Conservation (phyloP, 2,113 vertebrate species). For the Galeopterus variegatus region DNA sequence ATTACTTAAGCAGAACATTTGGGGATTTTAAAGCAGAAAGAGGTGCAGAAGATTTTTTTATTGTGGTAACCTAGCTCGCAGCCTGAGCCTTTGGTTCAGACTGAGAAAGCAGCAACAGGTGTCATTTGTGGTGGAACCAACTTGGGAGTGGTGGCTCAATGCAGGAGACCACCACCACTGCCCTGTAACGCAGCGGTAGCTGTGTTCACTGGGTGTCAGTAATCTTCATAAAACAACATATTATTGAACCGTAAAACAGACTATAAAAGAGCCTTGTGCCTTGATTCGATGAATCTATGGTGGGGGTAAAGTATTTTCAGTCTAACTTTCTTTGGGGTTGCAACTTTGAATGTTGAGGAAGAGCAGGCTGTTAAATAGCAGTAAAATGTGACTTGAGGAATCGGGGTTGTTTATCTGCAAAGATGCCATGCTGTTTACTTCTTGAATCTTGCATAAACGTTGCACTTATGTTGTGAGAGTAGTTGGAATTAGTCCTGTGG, state of each 20-base stretch:
- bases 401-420: not conserved
- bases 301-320: not conserved
- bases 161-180: not conserved
- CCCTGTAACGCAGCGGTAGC: not conserved
- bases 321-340: not conserved
- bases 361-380: not conserved
- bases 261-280: not conserved
- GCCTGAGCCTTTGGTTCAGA: not conserved
- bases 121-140: fast-evolving
- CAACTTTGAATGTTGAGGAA: not conserved
- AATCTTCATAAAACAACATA: not conserved
- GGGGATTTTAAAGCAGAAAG: not conserved
- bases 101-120: not conserved
- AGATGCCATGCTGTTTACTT: not conserved
- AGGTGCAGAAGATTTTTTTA: not conserved
- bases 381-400: not conserved
- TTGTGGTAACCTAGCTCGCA: not conserved
- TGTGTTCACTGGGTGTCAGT: not conserved
- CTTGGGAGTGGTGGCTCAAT: not conserved
- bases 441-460: not conserved
- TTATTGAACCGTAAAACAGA: not conserved
- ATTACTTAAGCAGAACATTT: not conserved
- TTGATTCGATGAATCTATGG: not conserved
- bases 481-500: not conserved
- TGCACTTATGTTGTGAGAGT: not conserved